These are phyloP conservation scores for Tragelaphus scriptus DNA, from an alignment of 2,113 vertebrate species.

Conservation along the genomic window DNA sequence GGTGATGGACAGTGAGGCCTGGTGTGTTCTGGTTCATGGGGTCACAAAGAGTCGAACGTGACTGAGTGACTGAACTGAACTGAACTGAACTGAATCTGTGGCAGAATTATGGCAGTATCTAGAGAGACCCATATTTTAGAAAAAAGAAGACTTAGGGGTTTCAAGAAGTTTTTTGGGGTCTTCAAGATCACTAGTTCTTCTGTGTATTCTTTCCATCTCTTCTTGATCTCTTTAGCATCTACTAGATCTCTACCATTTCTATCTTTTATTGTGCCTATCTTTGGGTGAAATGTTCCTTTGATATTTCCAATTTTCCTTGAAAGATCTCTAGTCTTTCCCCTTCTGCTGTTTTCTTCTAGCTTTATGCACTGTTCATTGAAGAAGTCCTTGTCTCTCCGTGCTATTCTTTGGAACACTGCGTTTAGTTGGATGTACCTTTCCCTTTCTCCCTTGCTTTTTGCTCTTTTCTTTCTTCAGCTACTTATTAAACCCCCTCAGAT, in stretches of 20 bases:
- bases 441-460: background rate
- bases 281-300: background rate
- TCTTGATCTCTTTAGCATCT: background rate
- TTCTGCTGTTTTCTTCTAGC: background rate
- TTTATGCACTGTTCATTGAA: background rate
- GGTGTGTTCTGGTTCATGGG: background rate
- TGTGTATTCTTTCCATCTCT: background rate
- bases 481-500: background rate
- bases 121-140: background rate
- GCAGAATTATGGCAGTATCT: background rate
- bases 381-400: background rate
- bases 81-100: background rate
- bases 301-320: background rate
- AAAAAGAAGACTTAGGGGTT: background rate
- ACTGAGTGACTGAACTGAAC: background rate
- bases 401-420: background rate
- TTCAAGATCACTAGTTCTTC: background rate
- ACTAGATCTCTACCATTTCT: background rate
- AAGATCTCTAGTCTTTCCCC: background rate
- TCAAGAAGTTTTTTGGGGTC: background rate
- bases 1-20: background rate
- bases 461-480: background rate
- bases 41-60: accelerated
- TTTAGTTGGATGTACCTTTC: background rate
- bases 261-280: background rate